These are phyloP conservation scores for Brachymystax lenok DNA, from an alignment of 2,797 vertebrate genomes.

Conservation along the genomic window DNA sequence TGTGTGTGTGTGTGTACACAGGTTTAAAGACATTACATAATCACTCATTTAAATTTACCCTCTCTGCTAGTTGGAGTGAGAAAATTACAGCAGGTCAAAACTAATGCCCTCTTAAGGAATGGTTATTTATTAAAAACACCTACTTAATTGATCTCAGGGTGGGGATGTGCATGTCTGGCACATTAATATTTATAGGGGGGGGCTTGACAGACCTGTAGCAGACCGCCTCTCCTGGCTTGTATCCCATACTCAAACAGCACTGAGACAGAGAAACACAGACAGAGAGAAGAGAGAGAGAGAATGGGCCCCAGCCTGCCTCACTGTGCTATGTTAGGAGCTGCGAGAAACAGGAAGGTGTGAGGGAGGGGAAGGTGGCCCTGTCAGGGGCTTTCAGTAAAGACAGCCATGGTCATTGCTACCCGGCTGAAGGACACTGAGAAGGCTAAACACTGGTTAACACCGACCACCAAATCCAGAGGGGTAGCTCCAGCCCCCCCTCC, in stretches of 20 bases:
- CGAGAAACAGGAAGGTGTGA: slow-evolving; percentile 19
- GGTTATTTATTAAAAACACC: background rate
- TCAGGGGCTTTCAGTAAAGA: slow-evolving; percentile 3
- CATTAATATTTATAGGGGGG: background rate
- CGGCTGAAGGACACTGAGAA: background rate
- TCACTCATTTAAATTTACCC: background rate
- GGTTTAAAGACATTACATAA: background rate
- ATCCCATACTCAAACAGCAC: background rate
- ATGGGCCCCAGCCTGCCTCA: background rate
- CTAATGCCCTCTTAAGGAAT: background rate
- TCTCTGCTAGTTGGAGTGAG: background rate
- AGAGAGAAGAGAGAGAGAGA: slow-evolving; percentile 11
- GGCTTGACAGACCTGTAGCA: background rate
- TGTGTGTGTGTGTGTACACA: background rate
- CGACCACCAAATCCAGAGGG: background rate
- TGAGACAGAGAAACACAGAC: background rate
- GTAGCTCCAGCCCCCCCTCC: background rate
- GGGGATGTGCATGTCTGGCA: background rate
- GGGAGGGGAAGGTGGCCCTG: background rate
- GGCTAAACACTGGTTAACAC: background rate
- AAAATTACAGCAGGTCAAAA: background rate
- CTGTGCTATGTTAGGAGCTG: background rate
- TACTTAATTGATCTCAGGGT: background rate
- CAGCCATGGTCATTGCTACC: background rate
- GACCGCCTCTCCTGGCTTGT: background rate